These are phyloP conservation scores for Drosophila gunungcola DNA, from an alignment of 1,140 invertebrate genomes.

Conservation along the genomic window DNA sequence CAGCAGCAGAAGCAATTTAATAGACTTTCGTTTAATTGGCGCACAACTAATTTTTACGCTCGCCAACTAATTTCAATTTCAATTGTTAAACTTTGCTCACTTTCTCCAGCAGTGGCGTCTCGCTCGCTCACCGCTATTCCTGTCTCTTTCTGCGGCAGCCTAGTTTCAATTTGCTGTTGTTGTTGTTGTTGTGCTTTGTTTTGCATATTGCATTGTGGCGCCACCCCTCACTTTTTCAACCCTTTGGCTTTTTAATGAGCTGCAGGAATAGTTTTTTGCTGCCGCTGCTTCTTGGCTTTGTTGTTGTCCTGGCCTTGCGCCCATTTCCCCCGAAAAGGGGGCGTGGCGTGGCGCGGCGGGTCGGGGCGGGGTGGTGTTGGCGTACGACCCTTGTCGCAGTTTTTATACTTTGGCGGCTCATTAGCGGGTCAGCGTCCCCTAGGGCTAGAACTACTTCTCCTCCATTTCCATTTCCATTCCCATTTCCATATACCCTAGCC, in stretches of 20 bases:
- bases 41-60: constrained; percentile 24
- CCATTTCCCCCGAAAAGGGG: constrained; percentile 31
- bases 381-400: constrained; percentile 45
- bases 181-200: constrained; percentile 33
- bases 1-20: background rate
- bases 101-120: constrained; percentile 14
- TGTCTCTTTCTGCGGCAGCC: constrained; percentile 23
- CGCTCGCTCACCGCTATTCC: background rate
- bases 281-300: constrained; percentile 11
- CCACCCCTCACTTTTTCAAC: constrained; percentile 20
- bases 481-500: background rate
- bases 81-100: constrained; percentile 51
- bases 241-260: constrained; percentile 53
- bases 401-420: constrained; percentile 55
- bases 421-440: constrained; percentile 56
- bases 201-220: constrained; percentile 48
- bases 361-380: background rate
- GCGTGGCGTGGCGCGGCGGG: background rate
- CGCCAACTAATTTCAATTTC: constrained; percentile 51
- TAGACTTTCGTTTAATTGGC: constrained; percentile 2
- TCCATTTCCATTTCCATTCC: constrained; percentile 1
- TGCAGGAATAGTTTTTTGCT: constrained; percentile 46
- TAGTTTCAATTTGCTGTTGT: constrained; percentile 36
- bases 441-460: constrained; percentile 12
- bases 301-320: constrained; percentile 52